Base-by-base conservation (phyloP, 2,888 invertebrate genomes). In the Cyclophora albipunctata region DNA sequence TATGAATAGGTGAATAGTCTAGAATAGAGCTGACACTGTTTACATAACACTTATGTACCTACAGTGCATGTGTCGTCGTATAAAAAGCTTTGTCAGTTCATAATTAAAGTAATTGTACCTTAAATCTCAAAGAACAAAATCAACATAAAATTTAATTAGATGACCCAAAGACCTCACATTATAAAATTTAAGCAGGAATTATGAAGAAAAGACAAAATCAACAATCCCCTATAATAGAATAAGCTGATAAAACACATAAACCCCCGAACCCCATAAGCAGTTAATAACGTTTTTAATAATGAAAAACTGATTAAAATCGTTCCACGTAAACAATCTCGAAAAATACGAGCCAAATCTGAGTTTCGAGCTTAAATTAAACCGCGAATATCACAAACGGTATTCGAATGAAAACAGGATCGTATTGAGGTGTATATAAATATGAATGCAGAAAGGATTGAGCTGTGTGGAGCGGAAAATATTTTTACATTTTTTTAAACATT, bases 331-430 rank as follows among this genome's bases (percentile, higher is more conserved):
- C 64, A 65, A 58, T 59, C 58, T 61, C 58, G 58, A 68, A 72
- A 73, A 73, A 70, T 67, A 64, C 64, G 59, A 57, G 54, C 55
- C 59, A 62, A 64, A 64, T 57, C 60, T 44, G 66, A 68, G 62
- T 69, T 73, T 66, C 59, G 59, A 58, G 66, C 67, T 69, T 65
- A 73, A 74, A 75, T 75, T 74, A 72, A 73, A 69, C 66, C 64
- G 64, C 70, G 71, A 67, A 73, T 69, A 69, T 70, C 69, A 67
- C 62, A 67, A 57, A 57, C 58, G 57, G 64, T 65, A 65, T 67
- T 67, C 64, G 60, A 61, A 69, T 66, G 63, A 50, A 50, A 45
- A 5, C 54, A 54, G 57, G 46, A 42, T 4, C 45, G 58, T 7
- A 56, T 42, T 45, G 34, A 53, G 59, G 33, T 20, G 34, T 5